phyloP scores from a whole-genome alignment of 2,113 vertebrate genomes.

The Megalops atlanticus region DNA sequence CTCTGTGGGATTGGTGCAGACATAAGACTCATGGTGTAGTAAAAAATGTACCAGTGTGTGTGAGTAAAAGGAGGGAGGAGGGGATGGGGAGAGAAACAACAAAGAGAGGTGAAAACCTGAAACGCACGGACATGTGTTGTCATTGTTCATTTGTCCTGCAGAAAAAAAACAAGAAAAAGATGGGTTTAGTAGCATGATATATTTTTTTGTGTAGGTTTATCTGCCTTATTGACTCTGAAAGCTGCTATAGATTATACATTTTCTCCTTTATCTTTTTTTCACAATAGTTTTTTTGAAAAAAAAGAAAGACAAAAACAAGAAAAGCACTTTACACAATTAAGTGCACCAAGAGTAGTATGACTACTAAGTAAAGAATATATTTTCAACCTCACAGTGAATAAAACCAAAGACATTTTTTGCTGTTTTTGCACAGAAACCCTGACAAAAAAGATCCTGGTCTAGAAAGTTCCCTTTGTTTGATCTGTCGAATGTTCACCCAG shows the following conservation, averaged over 20 bases:
- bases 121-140: conserved; percentile 70
- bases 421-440: conserved; percentile 44
- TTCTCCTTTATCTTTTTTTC: background rate
- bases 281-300: background rate
- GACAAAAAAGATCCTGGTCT: background rate
- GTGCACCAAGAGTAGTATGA: background rate
- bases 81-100: background rate
- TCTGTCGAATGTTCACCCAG: background rate
- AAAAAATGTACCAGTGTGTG: conserved; percentile 25
- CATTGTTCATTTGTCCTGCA: conserved; percentile 29
- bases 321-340: conserved; percentile 18
- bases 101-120: conserved; percentile 2
- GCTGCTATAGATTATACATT: conserved; percentile 16
- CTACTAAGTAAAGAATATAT: background rate
- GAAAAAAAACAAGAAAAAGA: conserved; percentile 34
- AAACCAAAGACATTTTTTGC: conserved; percentile 30
- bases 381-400: background rate
- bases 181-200: conserved; percentile 31
- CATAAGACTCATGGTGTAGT: background rate
- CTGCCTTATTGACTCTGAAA: conserved; percentile 9
- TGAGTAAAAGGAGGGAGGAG: conserved; percentile 3
- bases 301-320: conserved; percentile 11
- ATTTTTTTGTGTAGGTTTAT: conserved; percentile 9
- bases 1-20: conserved; percentile 24
- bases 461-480: background rate